Evolutionary conservation across 2,888 invertebrate genomes (phyloP).

Genomic region (Campoplex capitator): DNA sequence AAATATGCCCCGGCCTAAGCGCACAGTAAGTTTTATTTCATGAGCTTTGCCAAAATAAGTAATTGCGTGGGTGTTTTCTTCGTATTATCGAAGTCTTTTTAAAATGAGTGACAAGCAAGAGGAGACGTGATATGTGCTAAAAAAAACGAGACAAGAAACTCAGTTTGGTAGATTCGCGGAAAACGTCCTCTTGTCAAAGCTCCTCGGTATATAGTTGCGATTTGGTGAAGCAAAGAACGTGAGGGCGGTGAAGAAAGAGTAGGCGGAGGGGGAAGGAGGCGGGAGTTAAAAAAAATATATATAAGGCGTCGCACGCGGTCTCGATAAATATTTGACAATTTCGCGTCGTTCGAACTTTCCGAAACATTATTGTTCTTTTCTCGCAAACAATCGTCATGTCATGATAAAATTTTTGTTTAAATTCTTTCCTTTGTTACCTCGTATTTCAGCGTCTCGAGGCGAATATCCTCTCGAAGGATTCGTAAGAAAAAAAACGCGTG

Average conservation of each 20-base stretch:
- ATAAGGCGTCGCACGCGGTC: slow-evolving; percentile 43
- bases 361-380: not conserved
- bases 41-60: slow-evolving; percentile 23
- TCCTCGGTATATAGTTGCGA: slow-evolving; percentile 7
- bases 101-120: slow-evolving; percentile 14
- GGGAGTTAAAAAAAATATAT: slow-evolving; percentile 28
- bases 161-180: slow-evolving; percentile 8
- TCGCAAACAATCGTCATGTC: slow-evolving; percentile 62
- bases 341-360: not conserved
- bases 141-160: slow-evolving; percentile 18
- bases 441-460: slow-evolving; percentile 21
- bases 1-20: slow-evolving; percentile 79
- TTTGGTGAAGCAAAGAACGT: slow-evolving; percentile 9
- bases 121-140: slow-evolving; percentile 30
- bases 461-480: slow-evolving; percentile 23
- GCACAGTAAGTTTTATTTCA: slow-evolving; percentile 74
- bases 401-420: slow-evolving; percentile 58
- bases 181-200: slow-evolving; percentile 41
- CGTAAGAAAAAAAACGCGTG: slow-evolving; percentile 16
- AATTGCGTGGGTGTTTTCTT: slow-evolving; percentile 2
- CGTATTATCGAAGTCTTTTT: not conserved
- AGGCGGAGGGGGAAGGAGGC: not conserved
- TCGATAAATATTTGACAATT: slow-evolving; percentile 38
- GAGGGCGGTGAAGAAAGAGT: not conserved
- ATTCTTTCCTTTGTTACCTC: slow-evolving; percentile 36